Base-by-base conservation (phyloP, 2,113 vertebrate species). In the Bubo scandiacus region DNA sequence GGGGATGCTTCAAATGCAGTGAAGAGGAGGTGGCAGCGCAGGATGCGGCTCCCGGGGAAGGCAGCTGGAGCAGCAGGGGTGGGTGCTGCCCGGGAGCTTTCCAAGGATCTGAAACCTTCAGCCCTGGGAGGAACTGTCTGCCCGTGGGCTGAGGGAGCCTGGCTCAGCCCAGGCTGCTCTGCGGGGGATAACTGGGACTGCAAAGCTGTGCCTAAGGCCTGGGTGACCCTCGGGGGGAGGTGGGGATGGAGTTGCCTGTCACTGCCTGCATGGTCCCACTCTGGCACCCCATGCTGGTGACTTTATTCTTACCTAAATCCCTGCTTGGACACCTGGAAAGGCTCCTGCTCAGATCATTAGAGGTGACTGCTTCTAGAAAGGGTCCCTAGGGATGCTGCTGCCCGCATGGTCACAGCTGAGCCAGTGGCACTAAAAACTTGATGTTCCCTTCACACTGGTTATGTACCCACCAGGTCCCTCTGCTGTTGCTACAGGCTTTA, bases 341-440 rank as follows among this genome's bases (percentile, higher is more conserved):
- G n/a, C 25, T 63, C 18, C 29, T 68, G 49, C 43, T 90, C 27
- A 15, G 15, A 26, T 80, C n/a, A 15, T 17, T 9, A 36, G 62
- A 13, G 16, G 36, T 34, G 27, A 43, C 2, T 2, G 15, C n/a
- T 74, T 71, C 63, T 89, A 43, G 52, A 36, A 88, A n/a, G 30
- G 11, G 1, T 40, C 49, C 19, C 29, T n/a, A 58, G 13, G 18
- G n/a, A 47, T 2, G 1, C 25, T 55, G 40, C 63, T 34, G 68
- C 18, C 58, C 1, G 4, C 0, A 0, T 15, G 0, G 17, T n/a
- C 3, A 3, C 70, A 47, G 45, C 34, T 32, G 18, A 82, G 58
- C 43, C 65, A 54, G 43, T 59, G 43, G 21, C 58, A 80, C 14
- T 49, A 65, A 40, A 67, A 80, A 15, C 38, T 11, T 1, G 1